These are phyloP conservation scores for Baryphthengus martii DNA, from an alignment of 2,113 vertebrate species.

Conservation along the genomic window DNA sequence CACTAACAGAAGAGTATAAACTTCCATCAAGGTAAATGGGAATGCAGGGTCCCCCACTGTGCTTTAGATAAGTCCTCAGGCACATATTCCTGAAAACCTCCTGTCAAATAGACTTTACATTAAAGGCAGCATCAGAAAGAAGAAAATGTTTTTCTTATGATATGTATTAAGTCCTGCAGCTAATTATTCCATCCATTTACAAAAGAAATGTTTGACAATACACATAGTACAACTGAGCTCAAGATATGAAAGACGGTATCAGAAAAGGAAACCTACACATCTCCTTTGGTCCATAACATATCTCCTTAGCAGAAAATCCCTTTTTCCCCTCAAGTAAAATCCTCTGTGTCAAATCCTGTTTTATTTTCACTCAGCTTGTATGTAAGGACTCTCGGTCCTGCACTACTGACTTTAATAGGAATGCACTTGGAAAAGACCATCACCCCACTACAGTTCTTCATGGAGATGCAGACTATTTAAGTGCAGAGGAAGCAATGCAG, in stretches of 20 bases:
- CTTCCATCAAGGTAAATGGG: neutral
- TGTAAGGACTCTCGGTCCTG: neutral
- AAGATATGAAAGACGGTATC: neutral
- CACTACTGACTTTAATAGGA: neutral
- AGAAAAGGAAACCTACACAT: neutral
- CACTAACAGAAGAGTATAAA: neutral
- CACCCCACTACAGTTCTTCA: neutral
- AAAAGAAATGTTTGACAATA: neutral
- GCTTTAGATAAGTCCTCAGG: neutral
- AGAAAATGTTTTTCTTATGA: slow-evolving; percentile 6
- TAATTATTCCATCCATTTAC: slow-evolving; percentile 11
- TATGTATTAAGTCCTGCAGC: neutral
- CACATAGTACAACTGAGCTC: neutral
- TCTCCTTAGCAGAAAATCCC: neutral
- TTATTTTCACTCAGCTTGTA: neutral
- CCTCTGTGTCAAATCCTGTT: neutral
- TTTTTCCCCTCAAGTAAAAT: neutral
- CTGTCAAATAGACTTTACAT: neutral
- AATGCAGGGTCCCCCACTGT: neutral
- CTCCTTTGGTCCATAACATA: neutral
- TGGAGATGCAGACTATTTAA: neutral
- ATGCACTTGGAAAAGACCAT: neutral
- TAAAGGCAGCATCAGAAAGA: neutral
- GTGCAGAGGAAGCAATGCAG: neutral
- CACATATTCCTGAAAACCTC: neutral